Base-by-base conservation (phyloP, 2,888 invertebrate species). In the Chaitophorus viminalis region DNA sequence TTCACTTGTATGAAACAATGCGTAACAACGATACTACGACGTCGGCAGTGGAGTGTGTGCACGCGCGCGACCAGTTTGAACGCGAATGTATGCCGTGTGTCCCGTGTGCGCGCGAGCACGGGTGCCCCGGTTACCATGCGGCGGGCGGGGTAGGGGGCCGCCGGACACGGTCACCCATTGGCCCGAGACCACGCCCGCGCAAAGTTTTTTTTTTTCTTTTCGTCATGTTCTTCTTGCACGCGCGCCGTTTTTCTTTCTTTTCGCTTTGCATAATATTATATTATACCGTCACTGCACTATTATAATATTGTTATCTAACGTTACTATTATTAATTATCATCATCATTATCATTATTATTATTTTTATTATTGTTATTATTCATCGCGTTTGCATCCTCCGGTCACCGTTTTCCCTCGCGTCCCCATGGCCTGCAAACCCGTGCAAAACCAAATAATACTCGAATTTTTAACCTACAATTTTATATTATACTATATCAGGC, bases 51-150 rank as follows among this genome's bases (percentile, higher is more conserved):
- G n/a, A 36, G 82, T 83, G 60, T 74, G 60, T 74, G 83, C 60
- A 75, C 39, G 60, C 75, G 39, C 65, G 60, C 70, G 83, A 65
- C 83, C 72, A 36, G 78, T 79, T 21, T 31, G 39, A 60, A 74
- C 70, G 86, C 72, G 86, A 79, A 79, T 79, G 70, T n/a, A 65
- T 9, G 25, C n/a, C 65, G 65, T 5, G 85, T 86, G 78, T n/a
- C n/a, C n/a, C 70, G 21, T 29, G 36, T 29, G 18, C 17, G 31
- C 33, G 70, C 29, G 46, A 29, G 76, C 68, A 9, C 39, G 65
- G 54, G 31, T 4, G 31, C 65, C 46, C 33, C 52, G 31, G 25
- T 4, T 31, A 18, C 14, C 65, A 65, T 14, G 65, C 36, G 25
- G 29, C 36, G 17, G 54, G 54, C 46, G 25, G 29, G 9, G 33